Conservation (phyloP, 2,888 invertebrate species). For the Exephanes ischioxanthus region DNA sequence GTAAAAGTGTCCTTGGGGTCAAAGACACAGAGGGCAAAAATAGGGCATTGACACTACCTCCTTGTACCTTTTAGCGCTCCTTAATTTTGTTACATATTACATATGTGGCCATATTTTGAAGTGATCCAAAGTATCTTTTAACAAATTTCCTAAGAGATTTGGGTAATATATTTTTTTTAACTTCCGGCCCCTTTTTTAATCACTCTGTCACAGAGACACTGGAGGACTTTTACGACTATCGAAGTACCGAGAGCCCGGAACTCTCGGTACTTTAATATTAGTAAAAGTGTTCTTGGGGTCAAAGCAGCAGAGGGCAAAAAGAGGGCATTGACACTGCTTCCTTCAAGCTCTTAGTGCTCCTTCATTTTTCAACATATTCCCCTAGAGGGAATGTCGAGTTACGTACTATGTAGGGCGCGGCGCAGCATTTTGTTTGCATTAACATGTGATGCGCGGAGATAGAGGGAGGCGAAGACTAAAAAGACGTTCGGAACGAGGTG, state of each 20-base stretch:
- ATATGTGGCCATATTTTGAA: not conserved
- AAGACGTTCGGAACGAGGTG: not conserved
- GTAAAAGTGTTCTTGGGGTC: slow-evolving; percentile 36
- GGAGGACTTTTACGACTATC: not conserved
- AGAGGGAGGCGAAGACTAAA: not conserved
- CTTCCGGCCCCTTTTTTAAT: slow-evolving; percentile 12
- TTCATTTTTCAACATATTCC: slow-evolving; percentile 40
- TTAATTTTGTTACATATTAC: not conserved
- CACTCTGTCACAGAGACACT: not conserved
- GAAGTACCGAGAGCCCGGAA: slow-evolving; percentile 13
- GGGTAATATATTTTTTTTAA: slow-evolving; percentile 1
- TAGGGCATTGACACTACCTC: slow-evolving; percentile 24
- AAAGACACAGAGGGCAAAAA: not conserved
- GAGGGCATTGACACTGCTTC: slow-evolving; percentile 27
- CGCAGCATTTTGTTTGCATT: not conserved
- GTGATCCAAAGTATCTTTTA: slow-evolving; percentile 32
- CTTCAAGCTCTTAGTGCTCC: not conserved
- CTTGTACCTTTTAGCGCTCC: not conserved
- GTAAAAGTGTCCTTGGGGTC: slow-evolving; percentile 38
- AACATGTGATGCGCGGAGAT: not conserved
- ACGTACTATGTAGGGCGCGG: not conserved
- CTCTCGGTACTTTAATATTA: slow-evolving; percentile 31
- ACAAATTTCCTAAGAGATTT: slow-evolving; percentile 49
- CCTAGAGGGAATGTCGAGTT: slow-evolving; percentile 39
- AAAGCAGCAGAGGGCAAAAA: not conserved